phyloP scores from a whole-genome alignment of 1,140 invertebrate genomes.

The Psix sp. region DNA sequence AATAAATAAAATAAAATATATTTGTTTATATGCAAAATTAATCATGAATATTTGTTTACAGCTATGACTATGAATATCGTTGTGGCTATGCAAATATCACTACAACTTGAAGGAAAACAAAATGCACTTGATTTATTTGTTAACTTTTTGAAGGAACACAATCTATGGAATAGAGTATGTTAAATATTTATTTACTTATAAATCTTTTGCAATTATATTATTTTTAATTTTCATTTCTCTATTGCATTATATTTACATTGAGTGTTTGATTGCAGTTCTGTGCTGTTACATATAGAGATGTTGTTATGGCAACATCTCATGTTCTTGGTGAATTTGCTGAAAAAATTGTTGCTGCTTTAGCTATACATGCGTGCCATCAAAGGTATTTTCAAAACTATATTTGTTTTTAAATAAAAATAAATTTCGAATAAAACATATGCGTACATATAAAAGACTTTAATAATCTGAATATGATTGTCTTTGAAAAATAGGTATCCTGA shows the following conservation, averaged over 20 bases:
- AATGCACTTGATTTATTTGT: conserved; percentile 85
- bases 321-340: conserved; percentile 84
- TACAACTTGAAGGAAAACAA: conserved; percentile 91
- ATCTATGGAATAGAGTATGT: conserved; percentile 84
- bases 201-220: conserved; percentile 1
- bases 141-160: conserved; percentile 86
- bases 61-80: conserved; percentile 73
- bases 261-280: conserved; percentile 73
- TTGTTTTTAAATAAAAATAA: conserved; percentile 11
- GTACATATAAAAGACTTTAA: too few species aligned
- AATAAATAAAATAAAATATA: neutral
- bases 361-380: conserved; percentile 82
- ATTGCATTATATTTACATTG: conserved; percentile 39
- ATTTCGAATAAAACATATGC: too few species aligned
- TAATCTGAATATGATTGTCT: neutral
- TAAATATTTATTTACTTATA: conserved; percentile 7
- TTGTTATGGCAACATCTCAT: conserved; percentile 81
- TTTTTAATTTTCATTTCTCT: conserved; percentile 5
- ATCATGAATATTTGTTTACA: conserved; percentile 34
- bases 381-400: conserved; percentile 71
- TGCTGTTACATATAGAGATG: conserved; percentile 79
- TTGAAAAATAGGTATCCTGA: conserved; percentile 65
- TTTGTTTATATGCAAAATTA: neutral
- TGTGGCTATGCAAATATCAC: conserved; percentile 86
- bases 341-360: conserved; percentile 86